Conservation (phyloP, 2,113 vertebrate genomes). For the Tragulus kanchil region DNA sequence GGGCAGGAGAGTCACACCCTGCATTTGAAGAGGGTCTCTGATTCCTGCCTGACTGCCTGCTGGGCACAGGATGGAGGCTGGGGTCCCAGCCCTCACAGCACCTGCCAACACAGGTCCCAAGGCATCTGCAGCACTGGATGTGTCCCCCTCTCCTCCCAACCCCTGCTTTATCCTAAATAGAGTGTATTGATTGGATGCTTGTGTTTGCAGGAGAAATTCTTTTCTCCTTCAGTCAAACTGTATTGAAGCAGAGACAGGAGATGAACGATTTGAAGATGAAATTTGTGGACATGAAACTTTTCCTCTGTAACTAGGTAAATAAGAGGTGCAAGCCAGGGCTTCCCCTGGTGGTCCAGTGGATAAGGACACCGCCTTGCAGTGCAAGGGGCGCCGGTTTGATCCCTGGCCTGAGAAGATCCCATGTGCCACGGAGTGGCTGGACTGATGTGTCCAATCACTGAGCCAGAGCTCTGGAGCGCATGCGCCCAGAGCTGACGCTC, state of each 20-base stretch:
- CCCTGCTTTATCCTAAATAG: not conserved
- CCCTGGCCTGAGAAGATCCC: no score
- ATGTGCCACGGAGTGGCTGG: no score
- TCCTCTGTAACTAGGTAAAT: not conserved
- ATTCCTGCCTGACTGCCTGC: not conserved
- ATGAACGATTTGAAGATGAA: not conserved
- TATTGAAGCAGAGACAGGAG: not conserved
- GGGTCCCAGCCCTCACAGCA: fast-evolving
- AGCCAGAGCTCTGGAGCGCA: no score
- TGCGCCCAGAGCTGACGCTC: no score
- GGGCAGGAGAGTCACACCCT: not conserved
- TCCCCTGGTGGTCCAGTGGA: no score
- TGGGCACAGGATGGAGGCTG: not conserved
- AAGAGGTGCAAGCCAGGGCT: not conserved
- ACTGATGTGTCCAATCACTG: no score
- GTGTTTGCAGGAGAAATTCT: not conserved
- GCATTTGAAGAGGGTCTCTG: not conserved
- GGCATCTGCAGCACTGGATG: not conserved
- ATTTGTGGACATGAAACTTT: not conserved
- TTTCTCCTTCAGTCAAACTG: not conserved
- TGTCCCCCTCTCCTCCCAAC: not conserved
- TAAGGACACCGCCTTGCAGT: no score
- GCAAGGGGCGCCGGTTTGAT: no score
- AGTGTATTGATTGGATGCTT: not conserved
- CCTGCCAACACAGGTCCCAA: not conserved